Evolutionary conservation across 2,797 vertebrate species (phyloP).

Genomic region (Melopsittacus undulatus): DNA sequence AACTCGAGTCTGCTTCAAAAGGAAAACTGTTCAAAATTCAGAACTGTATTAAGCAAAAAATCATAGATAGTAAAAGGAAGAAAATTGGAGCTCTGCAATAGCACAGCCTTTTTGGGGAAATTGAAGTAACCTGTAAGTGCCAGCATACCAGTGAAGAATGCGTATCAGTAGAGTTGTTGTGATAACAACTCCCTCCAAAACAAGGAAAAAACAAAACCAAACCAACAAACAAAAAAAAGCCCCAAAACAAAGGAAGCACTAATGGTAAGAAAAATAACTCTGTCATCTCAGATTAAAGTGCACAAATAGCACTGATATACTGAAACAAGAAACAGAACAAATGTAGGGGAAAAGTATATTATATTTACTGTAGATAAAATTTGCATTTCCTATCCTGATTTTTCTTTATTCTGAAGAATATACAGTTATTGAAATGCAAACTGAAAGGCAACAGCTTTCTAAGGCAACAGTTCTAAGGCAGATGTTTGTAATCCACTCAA

Average conservation of each 20-base stretch:
- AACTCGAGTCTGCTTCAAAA: constrained; percentile 5
- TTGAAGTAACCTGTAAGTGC: not conserved
- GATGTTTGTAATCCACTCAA: not conserved
- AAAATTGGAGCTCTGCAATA: not conserved
- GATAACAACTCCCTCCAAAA: not conserved
- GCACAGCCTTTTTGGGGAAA: not conserved
- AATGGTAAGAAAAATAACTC: not conserved
- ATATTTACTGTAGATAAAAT: not conserved
- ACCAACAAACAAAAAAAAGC: not conserved
- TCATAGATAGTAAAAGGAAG: not conserved
- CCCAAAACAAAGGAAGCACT: not conserved
- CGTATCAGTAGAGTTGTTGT: not conserved
- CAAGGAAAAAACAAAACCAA: not conserved
- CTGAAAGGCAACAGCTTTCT: not conserved
- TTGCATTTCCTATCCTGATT: not conserved
- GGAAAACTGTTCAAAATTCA: constrained; percentile 7
- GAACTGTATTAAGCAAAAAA: constrained; percentile 21
- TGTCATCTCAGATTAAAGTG: not conserved
- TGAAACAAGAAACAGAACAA: constrained; percentile 27
- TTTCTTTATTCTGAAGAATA: not conserved
- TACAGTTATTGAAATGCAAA: not conserved
- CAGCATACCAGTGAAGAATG: not conserved
- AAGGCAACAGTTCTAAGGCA: not conserved
- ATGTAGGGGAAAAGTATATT: not conserved
- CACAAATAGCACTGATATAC: not conserved